Conservation (phyloP, 2,888 invertebrate species). For the Seira ritae region DNA sequence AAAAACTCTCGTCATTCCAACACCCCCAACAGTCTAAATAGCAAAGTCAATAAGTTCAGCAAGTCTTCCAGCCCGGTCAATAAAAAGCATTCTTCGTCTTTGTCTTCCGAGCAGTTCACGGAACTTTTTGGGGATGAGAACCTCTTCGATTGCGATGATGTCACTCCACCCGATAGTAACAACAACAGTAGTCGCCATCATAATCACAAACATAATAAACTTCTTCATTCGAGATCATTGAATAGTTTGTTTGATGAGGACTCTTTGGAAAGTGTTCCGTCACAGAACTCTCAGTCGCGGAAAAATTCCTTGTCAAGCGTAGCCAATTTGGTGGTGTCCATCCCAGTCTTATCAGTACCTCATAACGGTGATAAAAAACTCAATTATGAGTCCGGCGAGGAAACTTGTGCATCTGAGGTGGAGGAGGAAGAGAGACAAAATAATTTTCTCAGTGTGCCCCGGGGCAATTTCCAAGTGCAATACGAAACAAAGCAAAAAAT, state of each 20-base stretch:
- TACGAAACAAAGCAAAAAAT: slow-evolving; percentile 59
- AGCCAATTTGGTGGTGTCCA: slow-evolving; percentile 48
- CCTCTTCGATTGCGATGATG: slow-evolving; percentile 17
- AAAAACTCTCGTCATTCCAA: slow-evolving; percentile 24
- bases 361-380: slow-evolving; percentile 12
- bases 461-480: slow-evolving; percentile 65
- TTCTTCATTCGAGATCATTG: slow-evolving; percentile 46
- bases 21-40: slow-evolving; percentile 20
- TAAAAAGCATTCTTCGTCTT: slow-evolving; percentile 46
- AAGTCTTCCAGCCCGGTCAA: slow-evolving; percentile 39
- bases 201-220: slow-evolving; percentile 32
- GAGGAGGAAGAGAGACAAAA: slow-evolving; percentile 25
- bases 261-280: slow-evolving; percentile 24
- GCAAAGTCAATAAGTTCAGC: slow-evolving; percentile 13
- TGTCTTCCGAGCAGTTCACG: slow-evolving; percentile 58
- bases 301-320: slow-evolving; percentile 42
- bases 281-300: slow-evolving; percentile 38
- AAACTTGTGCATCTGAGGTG: slow-evolving; percentile 18
- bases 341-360: slow-evolving; percentile 43
- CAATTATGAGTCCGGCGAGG: slow-evolving; percentile 27
- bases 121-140: slow-evolving; percentile 67
- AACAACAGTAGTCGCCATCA: slow-evolving; percentile 21
- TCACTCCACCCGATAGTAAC: slow-evolving; percentile 23
- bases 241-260: slow-evolving; percentile 54
- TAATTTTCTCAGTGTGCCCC: slow-evolving; percentile 63